Evolutionary conservation across 2,113 vertebrate species (phyloP), one percentile per base, ranked within the genome.

Genomic region (Chascanopsetta lugubris): DNA sequence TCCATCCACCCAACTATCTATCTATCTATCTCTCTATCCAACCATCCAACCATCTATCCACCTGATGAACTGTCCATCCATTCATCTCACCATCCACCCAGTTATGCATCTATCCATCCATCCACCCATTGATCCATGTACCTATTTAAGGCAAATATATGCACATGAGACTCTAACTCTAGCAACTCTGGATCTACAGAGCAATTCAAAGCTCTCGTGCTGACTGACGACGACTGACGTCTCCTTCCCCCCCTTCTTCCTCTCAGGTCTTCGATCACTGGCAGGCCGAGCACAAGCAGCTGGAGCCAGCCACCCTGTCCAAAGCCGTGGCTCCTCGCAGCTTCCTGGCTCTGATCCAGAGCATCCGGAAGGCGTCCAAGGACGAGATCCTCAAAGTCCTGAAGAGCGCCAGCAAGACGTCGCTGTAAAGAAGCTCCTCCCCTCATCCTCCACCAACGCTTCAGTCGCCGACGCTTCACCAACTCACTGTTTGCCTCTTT

Each of bases 271-370:
- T 89, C 30, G 92, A 98, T 63, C 93, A 94, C 25, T 99, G 97
- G 97, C 78, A 94, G 75, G 77, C 65, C 10, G 68, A 90, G 57
- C 85, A 87, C 72, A 92, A 93, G 71, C 69, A 94, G 47, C 80
- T 99, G 84, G 90, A 96, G 74, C 96, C 97, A 6, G 90, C 91
- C 26, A 94, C 86, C 56, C 92, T 99, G 83, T 94, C 94, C 57
- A 94, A 95, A 71, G 82, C 94, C 15, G 83, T 87, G 46, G 93
- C 96, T 11, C 93, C 92, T 45, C 91, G 88, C 72, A 94, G 85
- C 88, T 99, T 99, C 92, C 89, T 99, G 80, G 85, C 86, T 17
- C 93, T 99, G 25, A 91, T 98, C 85, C 94, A 95, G 79, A 94
- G 80, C 72, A 89, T 98, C 73, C 92, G 96, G 82, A 94, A 91